phyloP scores from a whole-genome alignment of 2,888 invertebrate species.

The Trachelus tabidus region DNA sequence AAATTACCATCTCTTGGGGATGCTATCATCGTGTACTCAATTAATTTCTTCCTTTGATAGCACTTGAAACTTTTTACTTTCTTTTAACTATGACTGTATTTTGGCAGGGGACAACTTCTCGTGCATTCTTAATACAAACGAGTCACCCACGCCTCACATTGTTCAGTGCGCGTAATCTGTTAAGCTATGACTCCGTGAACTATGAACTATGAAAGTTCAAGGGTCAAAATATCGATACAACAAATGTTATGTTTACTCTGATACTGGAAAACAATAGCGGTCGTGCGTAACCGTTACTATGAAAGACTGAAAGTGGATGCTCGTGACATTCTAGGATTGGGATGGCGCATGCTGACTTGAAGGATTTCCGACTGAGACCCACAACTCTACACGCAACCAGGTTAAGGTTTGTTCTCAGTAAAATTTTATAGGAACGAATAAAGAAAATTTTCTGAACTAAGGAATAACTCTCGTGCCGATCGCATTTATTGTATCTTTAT shows the following conservation, averaged over 20 bases:
- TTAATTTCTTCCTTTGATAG: neutral
- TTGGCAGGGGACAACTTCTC: neutral
- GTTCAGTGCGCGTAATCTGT: neutral
- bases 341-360: neutral
- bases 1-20: neutral
- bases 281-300: neutral
- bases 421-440: neutral
- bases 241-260: neutral
- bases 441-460: neutral
- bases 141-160: neutral
- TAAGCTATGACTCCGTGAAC: neutral
- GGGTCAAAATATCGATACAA: neutral
- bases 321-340: neutral
- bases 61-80: neutral
- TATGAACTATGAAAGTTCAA: neutral
- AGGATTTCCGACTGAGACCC: neutral
- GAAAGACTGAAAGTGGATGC: neutral
- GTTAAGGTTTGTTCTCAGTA: neutral
- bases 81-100: neutral
- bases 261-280: neutral
- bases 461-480: too few relatives aligned
- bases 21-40: neutral
- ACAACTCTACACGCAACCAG: neutral
- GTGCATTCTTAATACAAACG: neutral
- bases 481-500: too few relatives aligned